Conservation (phyloP, 2,113 vertebrate species). For the Pyrgilauda ruficollis region DNA sequence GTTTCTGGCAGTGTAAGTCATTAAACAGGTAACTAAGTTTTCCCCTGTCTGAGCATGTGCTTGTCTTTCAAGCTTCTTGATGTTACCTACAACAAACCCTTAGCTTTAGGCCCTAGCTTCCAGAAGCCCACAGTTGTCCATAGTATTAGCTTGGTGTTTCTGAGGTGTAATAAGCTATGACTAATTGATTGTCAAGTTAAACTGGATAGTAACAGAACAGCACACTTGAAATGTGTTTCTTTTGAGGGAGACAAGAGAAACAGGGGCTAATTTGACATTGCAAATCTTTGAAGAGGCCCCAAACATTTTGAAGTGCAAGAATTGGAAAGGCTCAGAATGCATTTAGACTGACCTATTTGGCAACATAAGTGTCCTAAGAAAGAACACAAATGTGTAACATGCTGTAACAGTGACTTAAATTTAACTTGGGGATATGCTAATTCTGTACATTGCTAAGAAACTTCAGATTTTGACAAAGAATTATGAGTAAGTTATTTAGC, state of each 20-base stretch:
- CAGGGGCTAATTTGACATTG: background rate
- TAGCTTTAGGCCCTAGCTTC: background rate
- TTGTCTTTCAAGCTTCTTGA: background rate
- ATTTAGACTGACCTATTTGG: background rate
- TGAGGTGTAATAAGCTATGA: background rate
- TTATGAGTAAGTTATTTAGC: background rate
- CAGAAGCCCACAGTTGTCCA: background rate
- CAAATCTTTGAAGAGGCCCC: background rate
- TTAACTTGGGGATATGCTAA: background rate
- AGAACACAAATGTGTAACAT: rapidly evolving
- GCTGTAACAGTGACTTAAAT: background rate
- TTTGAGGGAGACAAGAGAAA: background rate
- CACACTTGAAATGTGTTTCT: background rate
- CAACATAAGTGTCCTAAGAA: background rate
- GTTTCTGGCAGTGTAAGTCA: background rate
- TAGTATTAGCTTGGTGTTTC: background rate
- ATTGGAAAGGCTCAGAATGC: background rate
- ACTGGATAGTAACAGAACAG: background rate
- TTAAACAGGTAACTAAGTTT: background rate
- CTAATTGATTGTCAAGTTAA: background rate
- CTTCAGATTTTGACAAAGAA: background rate
- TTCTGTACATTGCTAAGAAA: background rate
- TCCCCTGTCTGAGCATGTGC: background rate
- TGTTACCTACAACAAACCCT: background rate
- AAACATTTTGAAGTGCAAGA: background rate